Evolutionary conservation across 92 coral and sea anemone species (phyloP), one percentile per base, ranked within the genome.

Genomic region (Pocillopora grandis): DNA sequence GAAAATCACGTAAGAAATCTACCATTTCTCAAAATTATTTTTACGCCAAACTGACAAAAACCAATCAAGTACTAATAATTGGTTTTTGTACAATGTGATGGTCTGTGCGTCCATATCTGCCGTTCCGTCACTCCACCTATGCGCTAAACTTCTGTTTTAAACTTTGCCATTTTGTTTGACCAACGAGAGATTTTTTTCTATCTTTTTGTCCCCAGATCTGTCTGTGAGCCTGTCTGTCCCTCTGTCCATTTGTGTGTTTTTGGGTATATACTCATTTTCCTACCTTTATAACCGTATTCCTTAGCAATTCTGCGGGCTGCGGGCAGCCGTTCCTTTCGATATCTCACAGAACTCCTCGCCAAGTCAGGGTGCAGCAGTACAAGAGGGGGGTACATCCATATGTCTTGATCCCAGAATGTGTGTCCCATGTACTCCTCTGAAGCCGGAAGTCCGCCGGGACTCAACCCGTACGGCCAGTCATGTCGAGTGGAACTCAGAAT

Each of bases 391-490:
- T 86, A 93, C 97, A 93, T 93, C 97, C 97, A 93, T 64, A 93
- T 93, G 61, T 93, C 94, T 91, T 93, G 94, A 82, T 93, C 97
- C 97, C 97, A 93, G 80, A 93, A 93, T 65, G 97, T 93, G 71
- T 93, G 97, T 27, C 97, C 97, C 97, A 93, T 93, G 89, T 93
- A 93, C 66, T 93, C 97, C 86, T 93, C 97, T 59, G 92, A 94
- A 10, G 91, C 94, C 9, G 97, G 94, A 55, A 93, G 76, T 66
- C 97, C 97, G 48, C 97, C 97, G 64, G 97, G 97, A 67, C 97
- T 93, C 80, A 93, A 80, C 63, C 94, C 97, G 80, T 86, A 87
- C 76, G 97, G 91, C 97, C 97, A 93, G 87, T 93, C 97, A 59
- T 82, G 86, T 48, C 97, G 90, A 75, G 92, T 93, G 62, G 97